Evolutionary conservation across 2,888 invertebrate species (phyloP), one percentile per base, ranked within the genome.

Genomic region (Agrochola macilenta): DNA sequence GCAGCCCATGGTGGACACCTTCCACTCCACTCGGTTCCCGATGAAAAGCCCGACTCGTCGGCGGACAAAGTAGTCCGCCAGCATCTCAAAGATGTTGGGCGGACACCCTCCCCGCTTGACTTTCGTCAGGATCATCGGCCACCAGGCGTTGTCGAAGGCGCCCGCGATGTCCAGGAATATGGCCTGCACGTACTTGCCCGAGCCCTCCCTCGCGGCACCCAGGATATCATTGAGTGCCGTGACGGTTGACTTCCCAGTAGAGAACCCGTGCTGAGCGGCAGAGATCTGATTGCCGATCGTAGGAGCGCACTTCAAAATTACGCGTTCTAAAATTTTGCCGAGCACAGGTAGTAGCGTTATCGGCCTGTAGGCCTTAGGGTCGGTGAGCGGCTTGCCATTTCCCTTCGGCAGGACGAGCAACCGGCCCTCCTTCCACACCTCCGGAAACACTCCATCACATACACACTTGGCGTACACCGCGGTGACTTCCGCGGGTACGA

Each of bases 61-160:
- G 17, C 76, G 68, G 0, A 61, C 23, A 65, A 91, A 90, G 63
- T 91, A 91, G 70, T 73, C 74, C 46, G 26, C 71, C 69, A 91
- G 12, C 69, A 90, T 83, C 52, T 63, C 5, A 54, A 86, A 89
- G 61, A 91, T 82, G 81, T 91, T 87, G 0, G 76, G 77, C 54
- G 89, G 87, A 39, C 83, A 81, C 0, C 87, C 87, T 0, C 83
- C 74, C 39, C 30, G 49, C 61, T 74, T 74, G 52, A 23, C 74
- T 72, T 89, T 90, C 0, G 85, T 65, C 52, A 92, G 43, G 7
- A 91, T 82, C 88, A 90, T 90, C 8, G 90, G 90, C 91, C 92
- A 92, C 90, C 90, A 91, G 20, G 91, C 89, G 76, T 90, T 90
- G 61, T 92, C 87, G 57, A 90, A 91, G 17, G 91, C 90, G 0